A percentile compares a stretch with the other conserved stretches of the same genome.
These are phyloP conservation scores for Hypothenemus hampei DNA, from an alignment of 1,140 invertebrate genomes.

Conservation along the genomic window DNA sequence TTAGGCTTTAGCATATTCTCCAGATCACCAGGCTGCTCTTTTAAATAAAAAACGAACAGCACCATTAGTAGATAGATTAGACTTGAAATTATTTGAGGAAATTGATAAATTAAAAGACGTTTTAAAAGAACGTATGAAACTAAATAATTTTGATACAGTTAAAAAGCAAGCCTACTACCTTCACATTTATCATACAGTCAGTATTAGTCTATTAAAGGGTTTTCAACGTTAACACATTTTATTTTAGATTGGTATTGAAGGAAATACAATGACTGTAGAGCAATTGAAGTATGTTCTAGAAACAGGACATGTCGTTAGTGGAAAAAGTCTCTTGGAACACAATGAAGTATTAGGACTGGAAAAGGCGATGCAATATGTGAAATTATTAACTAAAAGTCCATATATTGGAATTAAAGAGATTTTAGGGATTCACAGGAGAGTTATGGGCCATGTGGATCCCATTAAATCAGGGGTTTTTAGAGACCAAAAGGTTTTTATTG, in stretches of 20 bases:
- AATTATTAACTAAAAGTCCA: slow-evolving; percentile 71
- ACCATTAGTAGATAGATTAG: slow-evolving; percentile 85
- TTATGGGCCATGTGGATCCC: slow-evolving; percentile 91
- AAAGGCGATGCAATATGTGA: slow-evolving; percentile 92
- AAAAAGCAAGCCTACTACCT: slow-evolving; percentile 94
- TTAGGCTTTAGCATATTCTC: slow-evolving; percentile 72
- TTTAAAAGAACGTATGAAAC: slow-evolving; percentile 74
- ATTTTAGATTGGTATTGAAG: slow-evolving; percentile 78
- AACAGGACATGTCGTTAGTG: slow-evolving; percentile 85
- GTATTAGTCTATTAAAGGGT: slow-evolving; percentile 51
- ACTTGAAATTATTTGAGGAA: slow-evolving; percentile 68
- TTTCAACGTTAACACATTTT: slow-evolving; percentile 3
- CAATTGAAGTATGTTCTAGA: slow-evolving; percentile 91
- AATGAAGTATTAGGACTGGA: slow-evolving; percentile 95
- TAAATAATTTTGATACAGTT: slow-evolving; percentile 71
- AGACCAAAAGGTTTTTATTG: slow-evolving; percentile 72
- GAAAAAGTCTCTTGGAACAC: slow-evolving; percentile 93
- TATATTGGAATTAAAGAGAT: slow-evolving; percentile 79
- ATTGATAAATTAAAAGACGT: slow-evolving; percentile 85
- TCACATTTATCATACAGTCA: slow-evolving; percentile 94
- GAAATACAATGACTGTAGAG: slow-evolving; percentile 92
- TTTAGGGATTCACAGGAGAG: slow-evolving; percentile 85
- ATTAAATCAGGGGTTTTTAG: slow-evolving; percentile 79
- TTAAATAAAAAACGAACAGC: slow-evolving; percentile 78
- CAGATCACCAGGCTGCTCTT: slow-evolving; percentile 74